Base-by-base conservation (phyloP, 2,888 invertebrate genomes). In the Cancer borealis region DNA sequence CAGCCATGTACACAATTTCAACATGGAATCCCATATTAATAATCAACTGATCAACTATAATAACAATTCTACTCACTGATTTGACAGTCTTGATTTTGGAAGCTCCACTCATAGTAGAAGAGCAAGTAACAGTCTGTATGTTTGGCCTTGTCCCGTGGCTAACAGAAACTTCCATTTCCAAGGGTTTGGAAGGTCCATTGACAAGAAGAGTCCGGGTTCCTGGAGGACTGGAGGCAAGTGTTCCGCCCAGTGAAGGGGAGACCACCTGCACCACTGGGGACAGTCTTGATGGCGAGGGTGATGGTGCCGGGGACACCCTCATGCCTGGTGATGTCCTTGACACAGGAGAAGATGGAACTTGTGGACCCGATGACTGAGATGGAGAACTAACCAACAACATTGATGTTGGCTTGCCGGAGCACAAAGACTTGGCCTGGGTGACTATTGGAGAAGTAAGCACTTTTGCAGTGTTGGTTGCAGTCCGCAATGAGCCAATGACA, bases 261-360 rank as follows among this genome's bases (percentile, higher is more conserved):
- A 94, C 84, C 49, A 94, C 94, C 45, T 94, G 94, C 84, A 94
- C 92, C 45, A 94, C 92, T 87, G 94, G 94, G 26, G 94, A 94
- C 39, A 91, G 92, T 30, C 94, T 88, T 26, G 94, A 94, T 10
- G 94, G 94, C 4, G 94, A 91, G 2, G 93, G 89, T 30, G 84
- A 46, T 30, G 92, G 92, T 6, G 89, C 88, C 30, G 94, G 92
- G 21, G 94, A 94, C 1, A 94, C 91, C 84, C 90, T 92, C 88
- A 89, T 79, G 46, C 84, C 84, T n/a, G 93, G 93, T 60, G 93
- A 94, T 12, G 73, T 88, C 79, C 93, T 92, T 45, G 93, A 87
- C 30, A 49, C 89, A 8, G 91, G 92, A 26, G 93, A 94, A 10
- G 88, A 21, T 39, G 88, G 88, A 46, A 87, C 39, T 30, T 94